Conservation (phyloP, 2,888 invertebrate species). For the Adineta ricciae region DNA sequence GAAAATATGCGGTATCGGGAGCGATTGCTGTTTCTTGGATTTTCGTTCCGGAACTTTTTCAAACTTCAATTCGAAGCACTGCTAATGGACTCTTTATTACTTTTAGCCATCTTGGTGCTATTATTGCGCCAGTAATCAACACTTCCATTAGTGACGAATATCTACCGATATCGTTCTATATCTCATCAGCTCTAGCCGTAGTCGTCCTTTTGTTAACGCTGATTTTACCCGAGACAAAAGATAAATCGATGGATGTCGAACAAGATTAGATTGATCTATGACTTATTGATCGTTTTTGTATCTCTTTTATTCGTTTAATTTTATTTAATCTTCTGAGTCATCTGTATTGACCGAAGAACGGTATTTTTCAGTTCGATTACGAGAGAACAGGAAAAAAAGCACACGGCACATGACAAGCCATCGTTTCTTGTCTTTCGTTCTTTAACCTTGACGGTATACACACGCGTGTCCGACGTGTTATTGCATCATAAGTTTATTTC, state of each 20-base stretch:
- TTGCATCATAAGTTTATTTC: no score
- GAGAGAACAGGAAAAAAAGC: no score
- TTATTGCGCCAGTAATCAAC: background rate
- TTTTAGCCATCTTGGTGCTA: background rate
- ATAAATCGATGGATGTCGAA: background rate
- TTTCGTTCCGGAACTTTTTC: background rate
- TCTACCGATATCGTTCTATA: background rate
- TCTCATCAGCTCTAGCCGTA: background rate
- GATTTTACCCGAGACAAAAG: background rate
- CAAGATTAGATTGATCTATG: background rate
- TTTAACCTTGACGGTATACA: no score
- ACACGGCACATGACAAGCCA: no score
- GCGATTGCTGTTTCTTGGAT: background rate
- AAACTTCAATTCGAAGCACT: background rate
- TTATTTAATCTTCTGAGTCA: no score
- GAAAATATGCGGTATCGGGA: background rate
- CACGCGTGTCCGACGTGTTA: no score
- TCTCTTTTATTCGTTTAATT: no score
- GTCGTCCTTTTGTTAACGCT: background rate
- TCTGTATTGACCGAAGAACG: no score
- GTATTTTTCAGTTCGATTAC: no score
- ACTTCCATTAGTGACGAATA: background rate
- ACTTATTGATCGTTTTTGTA: no score
- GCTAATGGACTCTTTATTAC: slow-evolving; percentile 2
- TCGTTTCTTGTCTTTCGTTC: no score